Evolutionary conservation across 2,797 vertebrate genomes (phyloP), one percentile per base, ranked within the genome.

Genomic region (Bradypodion pumilum): DNA sequence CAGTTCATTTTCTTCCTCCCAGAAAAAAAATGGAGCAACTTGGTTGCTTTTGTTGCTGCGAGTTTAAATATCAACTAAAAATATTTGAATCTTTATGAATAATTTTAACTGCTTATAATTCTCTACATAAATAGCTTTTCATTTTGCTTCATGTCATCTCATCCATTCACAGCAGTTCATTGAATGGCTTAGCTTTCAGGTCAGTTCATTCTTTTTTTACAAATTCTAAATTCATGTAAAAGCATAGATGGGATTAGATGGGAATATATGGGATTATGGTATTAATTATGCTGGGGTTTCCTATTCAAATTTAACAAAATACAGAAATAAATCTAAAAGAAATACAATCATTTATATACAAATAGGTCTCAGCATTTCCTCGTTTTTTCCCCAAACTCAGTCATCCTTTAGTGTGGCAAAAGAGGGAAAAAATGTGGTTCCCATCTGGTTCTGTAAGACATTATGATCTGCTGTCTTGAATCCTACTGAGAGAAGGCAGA

Each of bases 81-180:
- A 59, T 9, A 59, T 10, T 10, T 60, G n/a, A 44, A 62, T 78
- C 78, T 84, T 84, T 62, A 72, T 46, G 27, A n/a, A 62, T 46
- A 75, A 56, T 59, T 78, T 27, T 42, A 75, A 81, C n/a, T 68
- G n/a, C n/a, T 68, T 68, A 56, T 69, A 75, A 66, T 73, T 79
- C 62, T 59, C 46, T 49, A 15, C 35, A 40, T 66, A 7, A 66
- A 80, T 74, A 66, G 69, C 35, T 78, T 80, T 74, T 74, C 80
- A 46, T 44, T 74, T 80, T 85, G 37, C 37, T 68, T 80, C 42
- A 27, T 80, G 29, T 59, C n/a, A 68, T 75, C 37, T 59, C 46
- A 42, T 35, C 5, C 29, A 12, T 65, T 75, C n/a, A 35, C 63
- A 72, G 42, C 40, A 78, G 32, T 44, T 68, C 78, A 68, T 62